Percentiles rank a stretch among this genome's conserved stretches.
Conservation (phyloP, 1,140 invertebrate genomes). For the Teleopsis dalmanni region DNA sequence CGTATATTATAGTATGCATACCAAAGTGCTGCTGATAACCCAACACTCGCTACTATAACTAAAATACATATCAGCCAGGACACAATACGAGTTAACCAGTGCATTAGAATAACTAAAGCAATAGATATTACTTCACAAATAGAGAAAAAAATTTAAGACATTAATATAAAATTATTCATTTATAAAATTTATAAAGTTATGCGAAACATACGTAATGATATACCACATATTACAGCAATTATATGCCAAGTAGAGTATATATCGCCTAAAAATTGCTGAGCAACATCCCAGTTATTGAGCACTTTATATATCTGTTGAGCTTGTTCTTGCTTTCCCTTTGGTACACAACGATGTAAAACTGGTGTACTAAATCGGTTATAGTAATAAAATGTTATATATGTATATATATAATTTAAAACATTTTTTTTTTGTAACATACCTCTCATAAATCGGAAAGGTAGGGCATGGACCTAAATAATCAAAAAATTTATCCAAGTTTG, state of each 20-base stretch:
- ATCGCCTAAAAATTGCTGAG: slow-evolving; percentile 81
- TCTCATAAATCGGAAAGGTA: slow-evolving; percentile 60
- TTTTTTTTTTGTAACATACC: slow-evolving; percentile 25
- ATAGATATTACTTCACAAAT: slow-evolving; percentile 64
- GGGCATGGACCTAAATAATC: slow-evolving; percentile 65
- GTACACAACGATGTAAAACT: slow-evolving; percentile 83
- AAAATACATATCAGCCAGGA: slow-evolving; percentile 80
- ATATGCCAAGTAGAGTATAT: slow-evolving; percentile 80
- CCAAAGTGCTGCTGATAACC: slow-evolving; percentile 75
- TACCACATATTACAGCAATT: slow-evolving; percentile 69
- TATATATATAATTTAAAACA: neutral
- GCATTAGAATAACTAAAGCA: slow-evolving; percentile 73
- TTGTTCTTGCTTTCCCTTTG: slow-evolving; percentile 48
- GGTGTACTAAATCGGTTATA: slow-evolving; percentile 51
- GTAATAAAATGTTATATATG: neutral
- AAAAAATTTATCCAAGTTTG: slow-evolving; percentile 49
- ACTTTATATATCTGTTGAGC: slow-evolving; percentile 66
- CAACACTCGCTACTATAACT: slow-evolving; percentile 66
- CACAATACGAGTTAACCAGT: slow-evolving; percentile 72
- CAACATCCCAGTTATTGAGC: slow-evolving; percentile 78
- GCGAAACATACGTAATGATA: slow-evolving; percentile 66
- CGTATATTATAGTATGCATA: slow-evolving; percentile 78
- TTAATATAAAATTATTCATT: neutral
- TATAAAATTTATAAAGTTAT: neutral
- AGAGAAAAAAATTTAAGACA: slow-evolving; percentile 3